These are phyloP conservation scores for Rhynchomys soricoides DNA, from an alignment of 2,113 vertebrate species.

Conservation along the genomic window DNA sequence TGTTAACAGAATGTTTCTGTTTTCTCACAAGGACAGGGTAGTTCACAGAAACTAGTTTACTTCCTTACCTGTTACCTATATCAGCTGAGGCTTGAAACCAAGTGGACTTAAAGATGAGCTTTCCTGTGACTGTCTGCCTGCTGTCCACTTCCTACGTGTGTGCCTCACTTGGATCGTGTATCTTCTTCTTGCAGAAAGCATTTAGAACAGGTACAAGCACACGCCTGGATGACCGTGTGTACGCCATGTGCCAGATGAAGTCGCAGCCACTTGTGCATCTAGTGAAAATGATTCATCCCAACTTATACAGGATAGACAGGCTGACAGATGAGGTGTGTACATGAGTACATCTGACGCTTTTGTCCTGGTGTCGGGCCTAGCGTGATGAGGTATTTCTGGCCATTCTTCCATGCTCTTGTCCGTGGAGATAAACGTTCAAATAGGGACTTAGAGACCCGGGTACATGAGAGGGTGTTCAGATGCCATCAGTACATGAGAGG, in stretches of 20 bases:
- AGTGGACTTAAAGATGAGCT: background rate
- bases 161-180: background rate
- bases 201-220: conserved; percentile 95
- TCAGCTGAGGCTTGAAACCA: background rate
- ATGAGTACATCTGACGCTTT: background rate
- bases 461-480: background rate
- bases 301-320: conserved; percentile 95
- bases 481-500: background rate
- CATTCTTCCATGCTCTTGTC: background rate
- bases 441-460: background rate
- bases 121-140: background rate
- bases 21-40: background rate
- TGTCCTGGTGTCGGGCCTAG: background rate
- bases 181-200: conserved; percentile 90
- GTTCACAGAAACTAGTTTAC: background rate
- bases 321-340: conserved; percentile 93
- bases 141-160: background rate
- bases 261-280: conserved; percentile 94
- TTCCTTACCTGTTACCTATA: background rate
- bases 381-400: background rate
- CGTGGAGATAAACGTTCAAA: background rate
- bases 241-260: conserved; percentile 98
- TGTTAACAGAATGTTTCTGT: background rate
- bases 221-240: conserved; percentile 96
- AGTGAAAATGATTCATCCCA: conserved; percentile 95